Conservation (phyloP, 2,797 vertebrate species). For the Falco berigora region DNA sequence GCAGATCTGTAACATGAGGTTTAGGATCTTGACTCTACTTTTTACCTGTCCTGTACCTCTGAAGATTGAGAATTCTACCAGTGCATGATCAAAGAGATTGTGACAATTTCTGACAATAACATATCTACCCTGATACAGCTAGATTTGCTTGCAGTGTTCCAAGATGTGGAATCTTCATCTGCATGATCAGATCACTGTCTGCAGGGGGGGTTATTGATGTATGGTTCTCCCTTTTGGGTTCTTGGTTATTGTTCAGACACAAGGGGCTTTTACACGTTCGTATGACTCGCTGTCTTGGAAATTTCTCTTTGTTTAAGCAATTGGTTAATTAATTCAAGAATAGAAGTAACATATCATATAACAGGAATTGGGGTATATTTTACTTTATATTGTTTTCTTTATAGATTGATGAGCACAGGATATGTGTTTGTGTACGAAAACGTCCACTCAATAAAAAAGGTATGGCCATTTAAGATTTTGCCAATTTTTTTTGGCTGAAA, state of each 20-base stretch:
- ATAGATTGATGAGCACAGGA: conserved; percentile 94
- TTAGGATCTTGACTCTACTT: not conserved
- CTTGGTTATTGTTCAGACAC: not conserved
- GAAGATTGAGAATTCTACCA: not conserved
- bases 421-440: conserved; percentile 94
- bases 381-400: conserved; percentile 21
- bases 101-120: not conserved
- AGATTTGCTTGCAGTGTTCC: not conserved
- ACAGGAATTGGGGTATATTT: not conserved
- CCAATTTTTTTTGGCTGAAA: not conserved
- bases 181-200: not conserved
- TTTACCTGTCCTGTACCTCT: not conserved
- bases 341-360: not conserved
- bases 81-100: not conserved
- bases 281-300: not conserved
- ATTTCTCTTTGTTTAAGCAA: not conserved
- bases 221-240: not conserved
- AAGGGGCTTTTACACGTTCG: not conserved
- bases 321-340: not conserved
- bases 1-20: not conserved
- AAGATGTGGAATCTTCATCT: not conserved
- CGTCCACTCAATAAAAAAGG: conserved; percentile 96
- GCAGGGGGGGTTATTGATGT: not conserved
- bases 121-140: not conserved
- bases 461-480: conserved; percentile 51